A percentile compares a stretch with the other conserved stretches of the same genome.
These are phyloP conservation scores for Hirtodrosophila confusa DNA, from an alignment of 2,888 invertebrate genomes.

Conservation along the genomic window DNA sequence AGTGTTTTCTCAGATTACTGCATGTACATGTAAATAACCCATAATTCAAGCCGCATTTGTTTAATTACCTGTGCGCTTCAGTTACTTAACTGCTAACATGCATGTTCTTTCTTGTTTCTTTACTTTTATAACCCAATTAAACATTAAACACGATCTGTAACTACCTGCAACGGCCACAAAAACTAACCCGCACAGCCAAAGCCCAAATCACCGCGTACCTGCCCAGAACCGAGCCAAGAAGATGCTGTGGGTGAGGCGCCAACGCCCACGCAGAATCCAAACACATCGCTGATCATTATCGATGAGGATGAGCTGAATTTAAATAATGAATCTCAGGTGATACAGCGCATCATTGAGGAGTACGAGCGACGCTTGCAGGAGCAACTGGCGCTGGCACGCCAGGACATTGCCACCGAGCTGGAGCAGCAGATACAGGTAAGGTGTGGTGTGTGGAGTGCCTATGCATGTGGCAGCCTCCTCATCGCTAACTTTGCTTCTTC, in stretches of 20 bases:
- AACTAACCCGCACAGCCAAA: conserved; percentile 32
- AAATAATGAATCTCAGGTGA: conserved; percentile 83
- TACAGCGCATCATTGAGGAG: conserved; percentile 83
- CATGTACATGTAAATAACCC: background rate
- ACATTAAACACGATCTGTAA: conserved; percentile 35
- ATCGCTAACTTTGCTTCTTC: conserved; percentile 5
- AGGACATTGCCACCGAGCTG: conserved; percentile 88
- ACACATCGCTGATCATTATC: conserved; percentile 81
- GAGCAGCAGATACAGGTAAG: conserved; percentile 91
- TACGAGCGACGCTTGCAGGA: conserved; percentile 86
- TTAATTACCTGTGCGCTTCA: conserved; percentile 25
- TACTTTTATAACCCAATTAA: conserved; percentile 62
- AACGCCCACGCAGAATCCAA: conserved; percentile 36
- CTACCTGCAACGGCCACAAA: conserved; percentile 51
- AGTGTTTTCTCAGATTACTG: conserved; percentile 26
- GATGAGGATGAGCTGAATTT: conserved; percentile 82
- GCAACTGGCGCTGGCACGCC: conserved; percentile 87
- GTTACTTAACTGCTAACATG: conserved; percentile 63
- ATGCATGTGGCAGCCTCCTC: conserved; percentile 11
- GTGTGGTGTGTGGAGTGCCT: conserved; percentile 8
- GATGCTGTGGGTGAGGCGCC: conserved; percentile 1
- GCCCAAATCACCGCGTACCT: conserved; percentile 53
- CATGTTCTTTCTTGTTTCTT: conserved; percentile 78
- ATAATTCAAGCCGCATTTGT: background rate
- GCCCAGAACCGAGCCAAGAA: conserved; percentile 15